Evolutionary conservation across 2,113 vertebrate genomes (phyloP).

Genomic region (Galemys pyrenaicus): DNA sequence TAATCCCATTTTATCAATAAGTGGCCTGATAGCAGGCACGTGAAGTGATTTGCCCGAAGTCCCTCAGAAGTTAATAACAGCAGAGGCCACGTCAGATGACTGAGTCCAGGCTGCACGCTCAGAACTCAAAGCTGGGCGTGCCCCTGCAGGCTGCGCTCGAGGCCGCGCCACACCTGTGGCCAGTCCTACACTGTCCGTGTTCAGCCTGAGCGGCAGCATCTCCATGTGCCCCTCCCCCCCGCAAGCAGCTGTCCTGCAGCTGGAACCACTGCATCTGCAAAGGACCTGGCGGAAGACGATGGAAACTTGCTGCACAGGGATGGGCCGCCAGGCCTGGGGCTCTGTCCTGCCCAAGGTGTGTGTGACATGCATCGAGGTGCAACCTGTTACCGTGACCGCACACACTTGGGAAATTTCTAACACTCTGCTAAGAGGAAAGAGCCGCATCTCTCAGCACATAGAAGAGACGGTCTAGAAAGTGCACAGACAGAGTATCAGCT

Average conservation of each 20-base stretch:
- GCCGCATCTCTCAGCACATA: neutral
- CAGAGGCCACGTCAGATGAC: neutral
- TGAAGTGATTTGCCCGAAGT: neutral
- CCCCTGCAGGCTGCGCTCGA: neutral
- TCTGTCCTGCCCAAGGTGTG: too few relatives aligned
- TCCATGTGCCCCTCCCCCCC: rapidly evolving
- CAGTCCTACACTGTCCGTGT: rapidly evolving
- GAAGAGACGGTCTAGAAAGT: neutral
- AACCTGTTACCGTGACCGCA: rapidly evolving
- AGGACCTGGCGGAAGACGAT: too few relatives aligned
- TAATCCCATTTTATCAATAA: neutral
- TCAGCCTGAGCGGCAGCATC: neutral
- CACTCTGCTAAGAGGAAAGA: neutral
- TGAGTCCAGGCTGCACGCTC: neutral
- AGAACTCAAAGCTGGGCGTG: neutral
- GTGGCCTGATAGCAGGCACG: neutral
- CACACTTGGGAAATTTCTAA: rapidly evolving
- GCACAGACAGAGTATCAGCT: neutral
- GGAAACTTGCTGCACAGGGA: neutral
- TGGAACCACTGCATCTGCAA: neutral
- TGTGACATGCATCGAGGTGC: neutral
- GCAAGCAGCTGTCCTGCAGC: neutral
- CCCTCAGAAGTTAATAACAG: neutral
- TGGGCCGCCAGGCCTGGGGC: neutral
- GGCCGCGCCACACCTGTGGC: rapidly evolving